phyloP scores from a whole-genome alignment of 1,140 invertebrate genomes.

The Phthorimaea operculella region DNA sequence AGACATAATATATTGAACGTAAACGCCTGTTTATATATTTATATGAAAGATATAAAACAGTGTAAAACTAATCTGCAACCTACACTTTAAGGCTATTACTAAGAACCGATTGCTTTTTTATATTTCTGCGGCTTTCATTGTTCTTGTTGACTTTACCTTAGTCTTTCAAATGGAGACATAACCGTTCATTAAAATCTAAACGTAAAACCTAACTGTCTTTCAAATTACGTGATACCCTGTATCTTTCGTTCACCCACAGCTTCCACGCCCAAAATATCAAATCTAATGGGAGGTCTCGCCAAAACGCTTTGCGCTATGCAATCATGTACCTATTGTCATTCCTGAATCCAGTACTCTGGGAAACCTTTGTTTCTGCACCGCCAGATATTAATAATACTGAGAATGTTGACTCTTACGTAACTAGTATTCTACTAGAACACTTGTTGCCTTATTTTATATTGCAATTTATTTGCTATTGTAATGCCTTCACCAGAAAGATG shows the following conservation, averaged over 20 bases:
- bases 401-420: not conserved
- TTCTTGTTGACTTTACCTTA: no score
- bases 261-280: constrained; percentile 28
- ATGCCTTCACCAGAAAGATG: not conserved
- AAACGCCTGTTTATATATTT: no score
- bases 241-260: not conserved
- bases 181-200: no score
- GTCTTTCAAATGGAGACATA: no score
- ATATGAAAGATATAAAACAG: no score
- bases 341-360: constrained; percentile 24
- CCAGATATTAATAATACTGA: not conserved
- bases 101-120: no score
- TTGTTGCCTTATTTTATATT: constrained; percentile 6
- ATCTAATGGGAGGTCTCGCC: constrained; percentile 30
- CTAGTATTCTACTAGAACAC: constrained; percentile 8
- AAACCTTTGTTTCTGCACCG: constrained; percentile 22
- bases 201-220: no score
- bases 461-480: not conserved
- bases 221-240: no score
- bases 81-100: no score
- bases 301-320: constrained; percentile 25
- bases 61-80: no score
- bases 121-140: not conserved
- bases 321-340: constrained; percentile 31
- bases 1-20: no score